phyloP scores from a whole-genome alignment of 2,113 vertebrate genomes.

The Sander lucioperca region DNA sequence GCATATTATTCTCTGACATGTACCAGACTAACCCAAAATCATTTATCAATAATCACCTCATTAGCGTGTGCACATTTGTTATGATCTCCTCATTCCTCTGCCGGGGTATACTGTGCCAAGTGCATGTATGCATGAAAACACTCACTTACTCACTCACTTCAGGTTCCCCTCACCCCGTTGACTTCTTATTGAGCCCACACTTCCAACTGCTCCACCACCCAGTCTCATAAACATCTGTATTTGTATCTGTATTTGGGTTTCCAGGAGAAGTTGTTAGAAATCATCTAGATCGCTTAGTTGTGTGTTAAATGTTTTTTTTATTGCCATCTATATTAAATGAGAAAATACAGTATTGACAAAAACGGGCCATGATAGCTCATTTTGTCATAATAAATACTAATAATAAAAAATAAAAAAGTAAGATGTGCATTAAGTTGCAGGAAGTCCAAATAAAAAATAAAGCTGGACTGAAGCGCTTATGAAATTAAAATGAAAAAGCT shows the following conservation, averaged over 20 bases:
- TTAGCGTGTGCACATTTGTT: neutral
- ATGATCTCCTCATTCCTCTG: neutral
- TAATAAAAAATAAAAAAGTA: no score
- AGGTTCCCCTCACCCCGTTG: neutral
- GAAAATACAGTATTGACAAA: no score
- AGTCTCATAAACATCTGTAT: neutral
- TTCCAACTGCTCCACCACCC: neutral
- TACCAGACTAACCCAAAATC: slow-evolving; percentile 5
- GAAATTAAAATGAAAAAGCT: neutral
- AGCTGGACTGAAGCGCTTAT: neutral
- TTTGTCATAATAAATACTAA: no score
- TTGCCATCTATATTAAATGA: no score
- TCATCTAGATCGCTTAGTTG: neutral
- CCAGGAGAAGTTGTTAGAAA: neutral
- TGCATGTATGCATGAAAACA: neutral
- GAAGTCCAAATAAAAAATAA: neutral
- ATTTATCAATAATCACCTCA: slow-evolving; percentile 27
- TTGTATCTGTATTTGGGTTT: neutral
- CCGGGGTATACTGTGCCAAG: neutral
- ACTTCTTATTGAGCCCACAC: neutral
- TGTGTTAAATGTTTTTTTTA: neutral
- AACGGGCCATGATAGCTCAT: no score
- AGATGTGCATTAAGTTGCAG: neutral
- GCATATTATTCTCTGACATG: slow-evolving; percentile 3
- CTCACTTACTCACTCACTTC: neutral